These are phyloP conservation scores for Hetaerina americana DNA, from an alignment of 1,140 invertebrate species.

Conservation along the genomic window DNA sequence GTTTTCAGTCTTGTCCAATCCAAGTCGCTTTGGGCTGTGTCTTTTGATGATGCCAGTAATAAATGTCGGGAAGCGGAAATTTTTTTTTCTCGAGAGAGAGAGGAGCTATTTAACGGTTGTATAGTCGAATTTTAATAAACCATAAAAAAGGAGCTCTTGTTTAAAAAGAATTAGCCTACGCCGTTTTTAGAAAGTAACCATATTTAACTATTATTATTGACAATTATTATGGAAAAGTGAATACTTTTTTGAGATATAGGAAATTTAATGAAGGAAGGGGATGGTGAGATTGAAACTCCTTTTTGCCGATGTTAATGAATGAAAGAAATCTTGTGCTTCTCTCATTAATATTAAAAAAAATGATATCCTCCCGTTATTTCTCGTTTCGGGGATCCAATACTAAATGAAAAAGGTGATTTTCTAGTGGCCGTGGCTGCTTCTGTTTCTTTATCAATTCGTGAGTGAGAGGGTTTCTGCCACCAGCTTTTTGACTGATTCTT, in stretches of 20 bases:
- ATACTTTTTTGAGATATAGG: neutral
- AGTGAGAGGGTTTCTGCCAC: neutral
- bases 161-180: neutral
- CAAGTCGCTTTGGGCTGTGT: neutral
- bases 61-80: no score
- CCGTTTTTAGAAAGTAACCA: neutral
- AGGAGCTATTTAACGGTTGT: no score
- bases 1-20: neutral
- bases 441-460: neutral
- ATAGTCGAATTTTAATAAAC: no score
- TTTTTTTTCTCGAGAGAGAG: no score
- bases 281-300: neutral
- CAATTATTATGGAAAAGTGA: no score
- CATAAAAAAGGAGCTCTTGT: no score
- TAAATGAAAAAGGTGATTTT: neutral
- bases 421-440: neutral
- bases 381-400: neutral
- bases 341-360: neutral
- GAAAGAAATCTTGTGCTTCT: neutral
- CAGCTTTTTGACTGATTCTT: neutral
- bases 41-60: neutral
- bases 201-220: neutral
- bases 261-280: neutral
- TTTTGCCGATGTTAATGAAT: neutral
- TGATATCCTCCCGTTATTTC: neutral